phyloP scores from a whole-genome alignment of 2,113 vertebrate genomes.

The Dipodomys merriami region DNA sequence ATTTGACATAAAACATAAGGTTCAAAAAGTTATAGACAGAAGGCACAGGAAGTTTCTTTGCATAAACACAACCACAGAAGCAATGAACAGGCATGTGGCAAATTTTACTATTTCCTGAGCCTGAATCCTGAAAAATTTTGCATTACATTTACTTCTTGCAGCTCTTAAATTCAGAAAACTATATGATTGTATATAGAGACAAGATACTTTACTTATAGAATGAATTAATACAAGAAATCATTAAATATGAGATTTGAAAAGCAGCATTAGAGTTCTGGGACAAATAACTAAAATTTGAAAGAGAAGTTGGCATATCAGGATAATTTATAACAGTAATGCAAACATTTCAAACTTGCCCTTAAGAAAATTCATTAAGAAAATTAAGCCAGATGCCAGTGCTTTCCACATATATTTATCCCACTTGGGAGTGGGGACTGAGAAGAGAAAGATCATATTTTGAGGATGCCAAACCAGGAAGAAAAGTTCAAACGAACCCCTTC shows the following conservation, averaged over 20 bases:
- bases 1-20: background rate
- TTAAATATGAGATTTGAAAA: background rate
- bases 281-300: background rate
- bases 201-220: background rate
- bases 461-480: too few species aligned
- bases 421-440: too few species aligned
- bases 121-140: background rate
- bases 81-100: background rate
- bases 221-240: background rate
- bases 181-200: conserved; percentile 7
- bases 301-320: background rate
- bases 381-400: background rate
- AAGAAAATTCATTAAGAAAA: conserved; percentile 14
- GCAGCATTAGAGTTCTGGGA: background rate
- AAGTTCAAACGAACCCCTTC: too few species aligned
- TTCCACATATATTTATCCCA: too few species aligned
- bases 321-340: too few species aligned
- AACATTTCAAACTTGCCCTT: too few species aligned
- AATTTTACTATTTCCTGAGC: conserved; percentile 15
- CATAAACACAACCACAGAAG: background rate
- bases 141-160: conserved; percentile 9
- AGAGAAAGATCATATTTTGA: too few species aligned
- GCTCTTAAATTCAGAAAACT: conserved; percentile 1
- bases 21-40: background rate
- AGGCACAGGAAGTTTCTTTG: background rate